These are phyloP conservation scores for Tetranychus truncatus DNA, from an alignment of 2,888 invertebrate species.

Conservation along the genomic window DNA sequence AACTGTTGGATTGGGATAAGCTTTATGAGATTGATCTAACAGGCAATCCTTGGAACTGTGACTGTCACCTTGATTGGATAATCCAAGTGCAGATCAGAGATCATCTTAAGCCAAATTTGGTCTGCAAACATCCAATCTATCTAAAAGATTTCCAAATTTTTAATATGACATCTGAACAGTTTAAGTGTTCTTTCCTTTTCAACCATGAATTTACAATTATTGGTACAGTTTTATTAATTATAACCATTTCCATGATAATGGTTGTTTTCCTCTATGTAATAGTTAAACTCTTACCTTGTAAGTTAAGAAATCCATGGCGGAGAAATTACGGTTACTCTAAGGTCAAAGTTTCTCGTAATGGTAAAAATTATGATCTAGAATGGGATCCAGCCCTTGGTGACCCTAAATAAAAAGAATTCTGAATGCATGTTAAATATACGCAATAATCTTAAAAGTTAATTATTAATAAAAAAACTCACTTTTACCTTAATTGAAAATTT, in stretches of 20 bases:
- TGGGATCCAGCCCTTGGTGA: constrained; percentile 7
- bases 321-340: constrained; percentile 3
- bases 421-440: too few species aligned
- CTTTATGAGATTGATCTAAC: neutral
- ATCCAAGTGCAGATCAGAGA: neutral
- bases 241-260: constrained; percentile 2
- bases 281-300: neutral
- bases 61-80: constrained; percentile 1
- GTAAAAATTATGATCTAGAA: constrained; percentile 3
- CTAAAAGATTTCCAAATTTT: neutral
- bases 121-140: neutral
- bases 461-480: too few species aligned
- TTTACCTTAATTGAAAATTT: too few species aligned
- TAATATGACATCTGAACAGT: neutral
- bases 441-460: too few species aligned
- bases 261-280: neutral
- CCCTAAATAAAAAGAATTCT: neutral
- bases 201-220: neutral
- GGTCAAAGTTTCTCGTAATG: neutral
- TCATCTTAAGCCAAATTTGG: neutral
- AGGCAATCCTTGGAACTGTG: constrained; percentile 4
- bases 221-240: constrained; percentile 1
- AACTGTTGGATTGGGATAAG: neutral
- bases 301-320: neutral
- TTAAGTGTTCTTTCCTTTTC: neutral